Base-by-base conservation (phyloP, 30 jellyfish, hydroid and myxozoan genomes). In the Clytia hemisphaerica region DNA sequence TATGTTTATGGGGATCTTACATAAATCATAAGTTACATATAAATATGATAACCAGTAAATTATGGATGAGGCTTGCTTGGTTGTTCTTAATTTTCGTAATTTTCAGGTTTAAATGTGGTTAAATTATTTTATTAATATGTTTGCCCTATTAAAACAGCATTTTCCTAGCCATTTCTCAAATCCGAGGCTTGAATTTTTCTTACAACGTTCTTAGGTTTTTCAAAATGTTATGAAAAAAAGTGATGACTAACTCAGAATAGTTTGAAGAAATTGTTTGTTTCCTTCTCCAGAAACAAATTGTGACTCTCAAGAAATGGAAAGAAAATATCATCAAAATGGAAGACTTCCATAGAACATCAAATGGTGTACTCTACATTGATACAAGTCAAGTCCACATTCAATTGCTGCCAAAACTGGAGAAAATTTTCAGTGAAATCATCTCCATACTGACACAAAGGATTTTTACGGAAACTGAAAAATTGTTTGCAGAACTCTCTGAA, bases 321-420 rank as follows among this genome's bases (percentile, higher is more conserved):
- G 83, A 58, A 4, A 77, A 65, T 49, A 82, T 83, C n/a, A 71
- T 60, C 3, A 60, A 37, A 26, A 63, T 83, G 47, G 77, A 65
- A 0, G 32, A 26, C 16, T 75, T 82, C 32, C 38, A 73, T 30
- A 7, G 25, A 27, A 67, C 89, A 2, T 34, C 91, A 16, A 76
- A 83, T 40, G 85, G 92, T 6, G 35, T 83, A 9, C 63, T 83
- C 33, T 76, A 60, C 42, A 87, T 83, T 47, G 92, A 83, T 61
- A 59, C 76, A 14, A 53, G 69, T 12, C 21, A 40, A 22, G 71
- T 76, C 22, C 92, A 83, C 31, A 61, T 75, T n/a, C 32, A 46
- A 53, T 19, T 83, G 58, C 66, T 71, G 24, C 86, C 92, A 28
- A 79, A 80, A 15, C 36, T 83, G 59, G 48, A 83, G 35, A 61